Percentiles rank a stretch among this genome's conserved stretches.
Evolutionary conservation across 2,113 vertebrate genomes (phyloP).

Genomic region (Epinephelus lanceolatus): DNA sequence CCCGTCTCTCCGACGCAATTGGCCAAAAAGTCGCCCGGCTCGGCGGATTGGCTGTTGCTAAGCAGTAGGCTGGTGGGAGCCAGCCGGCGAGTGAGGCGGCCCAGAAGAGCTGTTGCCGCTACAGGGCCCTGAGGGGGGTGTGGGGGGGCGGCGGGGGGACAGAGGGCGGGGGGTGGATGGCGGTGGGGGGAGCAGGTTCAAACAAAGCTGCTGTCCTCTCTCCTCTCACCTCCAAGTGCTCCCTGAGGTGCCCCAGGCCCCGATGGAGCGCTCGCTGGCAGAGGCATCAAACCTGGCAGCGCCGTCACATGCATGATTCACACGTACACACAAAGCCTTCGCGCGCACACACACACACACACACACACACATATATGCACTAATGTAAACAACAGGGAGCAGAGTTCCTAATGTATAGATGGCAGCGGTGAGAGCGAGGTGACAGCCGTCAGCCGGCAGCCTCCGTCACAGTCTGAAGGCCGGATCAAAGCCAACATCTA

Average conservation of each 20-base stretch:
- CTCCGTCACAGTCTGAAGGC: constrained; percentile 40
- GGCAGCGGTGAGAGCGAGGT: constrained; percentile 53
- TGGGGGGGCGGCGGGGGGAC: background rate
- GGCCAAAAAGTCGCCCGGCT: constrained; percentile 78
- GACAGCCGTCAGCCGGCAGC: constrained; percentile 66
- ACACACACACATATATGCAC: background rate
- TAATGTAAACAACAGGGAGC: constrained; percentile 45
- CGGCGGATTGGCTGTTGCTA: constrained; percentile 87
- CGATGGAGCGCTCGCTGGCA: constrained; percentile 23
- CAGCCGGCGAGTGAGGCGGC: constrained; percentile 67
- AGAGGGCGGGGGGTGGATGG: background rate
- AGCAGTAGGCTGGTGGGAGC: constrained; percentile 85
- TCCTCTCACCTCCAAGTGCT: constrained; percentile 69
- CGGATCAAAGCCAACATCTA: constrained; percentile 74
- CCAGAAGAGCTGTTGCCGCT: constrained; percentile 76
- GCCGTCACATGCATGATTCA: constrained; percentile 52
- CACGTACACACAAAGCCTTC: constrained; percentile 9
- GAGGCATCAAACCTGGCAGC: constrained; percentile 61
- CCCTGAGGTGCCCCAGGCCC: constrained; percentile 59
- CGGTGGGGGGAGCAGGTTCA: constrained; percentile 51
- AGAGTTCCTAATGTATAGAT: constrained; percentile 40
- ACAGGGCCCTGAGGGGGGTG: constrained; percentile 65
- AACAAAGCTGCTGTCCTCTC: constrained; percentile 73
- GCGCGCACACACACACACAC: constrained; percentile 22
- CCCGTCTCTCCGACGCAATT: constrained; percentile 77